Evolutionary conservation across 2,888 invertebrate genomes (phyloP).

Genomic region (Lithophane leautieri): DNA sequence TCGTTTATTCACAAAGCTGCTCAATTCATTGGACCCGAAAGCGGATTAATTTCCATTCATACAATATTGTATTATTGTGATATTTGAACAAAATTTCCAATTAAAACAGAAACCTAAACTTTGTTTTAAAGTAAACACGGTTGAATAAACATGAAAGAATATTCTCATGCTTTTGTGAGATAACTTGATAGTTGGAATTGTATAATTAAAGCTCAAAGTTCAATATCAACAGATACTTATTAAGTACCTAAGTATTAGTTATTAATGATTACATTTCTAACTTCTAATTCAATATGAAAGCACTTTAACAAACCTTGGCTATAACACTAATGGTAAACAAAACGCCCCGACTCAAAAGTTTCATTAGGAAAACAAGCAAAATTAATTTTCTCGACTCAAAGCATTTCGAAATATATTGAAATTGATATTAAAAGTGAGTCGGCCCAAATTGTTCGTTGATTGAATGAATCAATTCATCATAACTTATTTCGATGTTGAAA

Average conservation of each 20-base stretch:
- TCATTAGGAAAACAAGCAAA: slow-evolving; percentile 60
- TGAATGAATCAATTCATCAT: slow-evolving; percentile 64
- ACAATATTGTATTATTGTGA: slow-evolving; percentile 48
- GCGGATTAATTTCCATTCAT: slow-evolving; percentile 64
- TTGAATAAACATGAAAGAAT: slow-evolving; percentile 39
- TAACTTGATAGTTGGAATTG: slow-evolving; percentile 17
- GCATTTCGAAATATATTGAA: slow-evolving; percentile 54
- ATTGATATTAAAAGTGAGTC: slow-evolving; percentile 61
- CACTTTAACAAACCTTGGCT: slow-evolving; percentile 20
- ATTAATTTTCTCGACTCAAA: slow-evolving; percentile 60
- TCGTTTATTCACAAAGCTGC: slow-evolving; percentile 62
- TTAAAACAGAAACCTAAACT: slow-evolving; percentile 33
- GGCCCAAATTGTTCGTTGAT: slow-evolving; percentile 58
- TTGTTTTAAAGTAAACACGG: slow-evolving; percentile 17
- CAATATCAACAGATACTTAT: slow-evolving; percentile 6
- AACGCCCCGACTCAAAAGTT: slow-evolving; percentile 46
- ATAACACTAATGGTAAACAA: slow-evolving; percentile 48
- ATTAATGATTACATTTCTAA: not conserved
- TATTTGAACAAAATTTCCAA: slow-evolving; percentile 61
- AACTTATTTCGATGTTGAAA: slow-evolving; percentile 60
- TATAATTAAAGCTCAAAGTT: slow-evolving; percentile 22
- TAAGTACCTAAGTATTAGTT: slow-evolving; percentile 9
- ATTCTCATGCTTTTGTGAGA: slow-evolving; percentile 13
- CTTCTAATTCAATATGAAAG: slow-evolving; percentile 21
- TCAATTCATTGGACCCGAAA: slow-evolving; percentile 53